Evolutionary conservation across 2,888 invertebrate genomes (phyloP).

Genomic region (Schizotus pectinicornis): DNA sequence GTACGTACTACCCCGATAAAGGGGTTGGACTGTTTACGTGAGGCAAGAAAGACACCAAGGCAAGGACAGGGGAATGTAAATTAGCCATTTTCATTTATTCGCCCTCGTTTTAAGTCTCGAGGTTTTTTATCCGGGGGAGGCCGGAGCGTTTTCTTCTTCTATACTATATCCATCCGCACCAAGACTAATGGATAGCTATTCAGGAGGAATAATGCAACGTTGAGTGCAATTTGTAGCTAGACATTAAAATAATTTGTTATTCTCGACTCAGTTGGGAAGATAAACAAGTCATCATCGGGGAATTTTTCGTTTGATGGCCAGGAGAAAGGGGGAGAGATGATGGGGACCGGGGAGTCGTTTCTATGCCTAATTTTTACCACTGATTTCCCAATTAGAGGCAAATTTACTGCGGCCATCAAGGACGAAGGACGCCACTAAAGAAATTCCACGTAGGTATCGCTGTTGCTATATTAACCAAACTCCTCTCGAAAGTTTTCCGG

Average conservation of each 20-base stretch:
- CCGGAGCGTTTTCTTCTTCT: constrained; percentile 39
- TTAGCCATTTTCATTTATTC: constrained; percentile 58
- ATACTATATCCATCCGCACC: constrained; percentile 37
- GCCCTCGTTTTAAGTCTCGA: constrained; percentile 51
- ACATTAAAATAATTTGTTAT: constrained; percentile 29
- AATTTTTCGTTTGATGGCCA: not conserved
- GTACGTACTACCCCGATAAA: constrained; percentile 23
- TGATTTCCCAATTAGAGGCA: too few species aligned
- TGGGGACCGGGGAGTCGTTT: too few species aligned
- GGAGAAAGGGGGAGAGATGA: too few species aligned
- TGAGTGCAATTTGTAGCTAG: constrained; percentile 52
- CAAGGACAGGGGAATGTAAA: constrained; percentile 56
- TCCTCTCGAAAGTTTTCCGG: too few species aligned
- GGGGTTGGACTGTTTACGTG: not conserved
- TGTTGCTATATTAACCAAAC: too few species aligned
- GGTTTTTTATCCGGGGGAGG: constrained; percentile 38
- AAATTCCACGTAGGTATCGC: too few species aligned
- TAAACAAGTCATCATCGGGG: constrained; percentile 14
- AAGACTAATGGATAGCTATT: constrained; percentile 55
- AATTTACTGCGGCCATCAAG: too few species aligned
- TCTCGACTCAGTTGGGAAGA: constrained; percentile 3
- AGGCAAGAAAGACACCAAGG: constrained; percentile 31
- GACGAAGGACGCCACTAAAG: too few species aligned
- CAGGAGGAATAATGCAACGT: constrained; percentile 53
- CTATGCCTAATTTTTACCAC: too few species aligned